Conservation (phyloP, 2,797 vertebrate genomes). For the Bradypodion ventrale region DNA sequence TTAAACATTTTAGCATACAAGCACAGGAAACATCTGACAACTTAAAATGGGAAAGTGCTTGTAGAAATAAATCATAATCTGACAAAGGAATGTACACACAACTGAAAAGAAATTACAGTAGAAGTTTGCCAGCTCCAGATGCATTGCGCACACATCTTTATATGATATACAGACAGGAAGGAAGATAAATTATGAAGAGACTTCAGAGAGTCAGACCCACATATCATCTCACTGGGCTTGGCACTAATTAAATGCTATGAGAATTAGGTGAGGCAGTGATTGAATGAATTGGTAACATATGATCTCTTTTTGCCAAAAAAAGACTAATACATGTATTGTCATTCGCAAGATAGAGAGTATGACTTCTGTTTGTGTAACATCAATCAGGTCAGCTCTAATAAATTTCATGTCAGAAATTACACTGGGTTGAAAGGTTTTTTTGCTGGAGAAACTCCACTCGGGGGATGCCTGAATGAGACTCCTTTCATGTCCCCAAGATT, state of each 20-base stretch:
- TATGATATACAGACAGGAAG: slow-evolving; percentile 55
- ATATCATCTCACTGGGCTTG: slow-evolving; percentile 20
- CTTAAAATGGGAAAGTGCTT: slow-evolving; percentile 68
- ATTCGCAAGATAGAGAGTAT: background rate
- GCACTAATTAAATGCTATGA: background rate
- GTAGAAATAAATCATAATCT: slow-evolving; percentile 71
- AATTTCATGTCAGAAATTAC: too few species aligned
- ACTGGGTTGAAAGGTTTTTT: too few species aligned
- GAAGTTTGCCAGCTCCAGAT: slow-evolving; percentile 43
- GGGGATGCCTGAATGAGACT: too few species aligned
- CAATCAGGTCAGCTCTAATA: background rate
- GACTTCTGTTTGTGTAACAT: background rate
- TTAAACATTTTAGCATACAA: slow-evolving; percentile 67
- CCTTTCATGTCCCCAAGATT: too few species aligned
- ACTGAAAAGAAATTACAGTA: slow-evolving; percentile 57
- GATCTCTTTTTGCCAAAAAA: slow-evolving; percentile 42
- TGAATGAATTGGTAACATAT: slow-evolving; percentile 15
- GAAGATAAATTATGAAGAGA: slow-evolving; percentile 55
- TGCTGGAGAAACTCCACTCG: too few species aligned
- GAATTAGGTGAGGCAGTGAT: background rate
- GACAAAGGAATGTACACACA: slow-evolving; percentile 67
- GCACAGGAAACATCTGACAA: slow-evolving; percentile 72
- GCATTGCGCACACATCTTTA: slow-evolving; percentile 57
- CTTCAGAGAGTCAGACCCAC: slow-evolving; percentile 37
- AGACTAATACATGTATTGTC: slow-evolving; percentile 10